Conservation (phyloP, 2,888 invertebrate genomes). For the Mythimna vitellina region DNA sequence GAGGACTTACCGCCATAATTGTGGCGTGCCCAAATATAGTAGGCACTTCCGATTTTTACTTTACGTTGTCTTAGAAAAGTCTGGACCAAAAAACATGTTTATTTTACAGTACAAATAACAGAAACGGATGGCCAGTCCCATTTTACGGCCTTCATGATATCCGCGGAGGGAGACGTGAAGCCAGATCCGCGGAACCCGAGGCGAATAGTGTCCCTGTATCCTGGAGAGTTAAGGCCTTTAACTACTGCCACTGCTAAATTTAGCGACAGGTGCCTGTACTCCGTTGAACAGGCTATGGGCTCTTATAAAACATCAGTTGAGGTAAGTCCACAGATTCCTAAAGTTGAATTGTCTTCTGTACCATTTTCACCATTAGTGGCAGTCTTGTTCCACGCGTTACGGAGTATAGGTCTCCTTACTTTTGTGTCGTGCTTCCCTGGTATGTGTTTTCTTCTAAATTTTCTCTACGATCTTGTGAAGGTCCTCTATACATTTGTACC, state of each 20-base stretch:
- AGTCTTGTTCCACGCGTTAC: too few species aligned
- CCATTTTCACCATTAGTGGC: background rate
- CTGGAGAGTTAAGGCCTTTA: slow-evolving; percentile 81
- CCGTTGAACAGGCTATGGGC: slow-evolving; percentile 81
- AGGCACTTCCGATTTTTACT: too few species aligned
- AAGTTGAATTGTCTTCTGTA: too few species aligned
- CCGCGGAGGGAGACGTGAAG: slow-evolving; percentile 82
- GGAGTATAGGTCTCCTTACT: background rate
- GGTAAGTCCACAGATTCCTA: slow-evolving; percentile 65
- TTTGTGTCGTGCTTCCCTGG: background rate
- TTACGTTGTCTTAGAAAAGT: background rate
- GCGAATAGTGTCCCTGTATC: slow-evolving; percentile 72
- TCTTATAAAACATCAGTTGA: slow-evolving; percentile 78
- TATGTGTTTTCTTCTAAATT: background rate
- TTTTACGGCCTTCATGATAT: slow-evolving; percentile 85
- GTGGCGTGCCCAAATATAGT: too few species aligned
- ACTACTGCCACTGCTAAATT: slow-evolving; percentile 75
- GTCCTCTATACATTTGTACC: background rate
- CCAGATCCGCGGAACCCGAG: slow-evolving; percentile 81
- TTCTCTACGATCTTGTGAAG: background rate
- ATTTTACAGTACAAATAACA: slow-evolving; percentile 77
- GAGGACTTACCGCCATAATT: too few species aligned
- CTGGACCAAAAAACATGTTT: background rate
- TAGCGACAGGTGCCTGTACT: slow-evolving; percentile 83
- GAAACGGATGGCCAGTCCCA: slow-evolving; percentile 79